phyloP scores from a whole-genome alignment of 1,140 invertebrate genomes.

The Aphis gossypii region DNA sequence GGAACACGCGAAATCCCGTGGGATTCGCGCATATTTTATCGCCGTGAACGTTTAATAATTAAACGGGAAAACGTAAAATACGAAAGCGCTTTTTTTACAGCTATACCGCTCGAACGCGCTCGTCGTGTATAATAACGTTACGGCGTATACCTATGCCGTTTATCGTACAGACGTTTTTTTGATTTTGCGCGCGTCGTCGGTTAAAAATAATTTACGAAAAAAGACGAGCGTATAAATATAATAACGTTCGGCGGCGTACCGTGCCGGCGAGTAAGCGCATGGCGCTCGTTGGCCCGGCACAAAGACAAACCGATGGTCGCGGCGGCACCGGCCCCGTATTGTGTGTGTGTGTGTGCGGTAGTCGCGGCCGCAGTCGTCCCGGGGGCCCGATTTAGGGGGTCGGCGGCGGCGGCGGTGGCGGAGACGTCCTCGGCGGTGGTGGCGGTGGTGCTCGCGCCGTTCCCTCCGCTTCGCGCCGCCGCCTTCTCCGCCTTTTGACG shows the following conservation, averaged over 20 bases:
- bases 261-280: not conserved
- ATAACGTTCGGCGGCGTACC: not conserved
- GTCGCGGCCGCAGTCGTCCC: slow-evolving; percentile 58
- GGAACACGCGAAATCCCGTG: not conserved
- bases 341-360: not conserved
- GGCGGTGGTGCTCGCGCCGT: not conserved
- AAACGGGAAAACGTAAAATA: not conserved
- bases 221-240: not conserved
- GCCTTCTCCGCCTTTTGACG: not conserved
- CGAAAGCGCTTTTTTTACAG: not conserved
- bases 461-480: not conserved
- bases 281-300: slow-evolving; percentile 28
- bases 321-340: slow-evolving; percentile 3
- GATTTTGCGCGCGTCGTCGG: not conserved
- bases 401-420: not conserved
- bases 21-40: not conserved
- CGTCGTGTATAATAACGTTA: too few species aligned
- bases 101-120: too few species aligned
- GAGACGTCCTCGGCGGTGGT: not conserved
- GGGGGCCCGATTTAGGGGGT: slow-evolving; percentile 58
- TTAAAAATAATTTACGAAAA: slow-evolving; percentile 24
- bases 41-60: not conserved
- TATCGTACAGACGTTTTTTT: not conserved
- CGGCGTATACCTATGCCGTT: not conserved
- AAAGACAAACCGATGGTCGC: slow-evolving; percentile 43